Evolutionary conservation across 2,797 vertebrate genomes (phyloP), one percentile per base, ranked within the genome.

Genomic region (Rhinella marina): DNA sequence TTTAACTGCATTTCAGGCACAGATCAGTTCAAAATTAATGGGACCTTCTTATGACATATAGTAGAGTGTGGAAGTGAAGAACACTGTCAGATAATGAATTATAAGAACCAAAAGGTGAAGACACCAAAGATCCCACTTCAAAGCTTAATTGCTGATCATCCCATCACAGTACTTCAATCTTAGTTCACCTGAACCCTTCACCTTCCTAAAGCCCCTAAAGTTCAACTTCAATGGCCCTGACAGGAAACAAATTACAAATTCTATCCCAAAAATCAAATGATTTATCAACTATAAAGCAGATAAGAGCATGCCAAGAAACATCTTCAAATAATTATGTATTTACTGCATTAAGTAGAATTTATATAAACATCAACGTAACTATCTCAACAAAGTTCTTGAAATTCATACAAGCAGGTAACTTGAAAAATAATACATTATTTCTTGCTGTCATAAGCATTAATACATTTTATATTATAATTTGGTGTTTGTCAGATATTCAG

Each of bases 291-390:
- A 66, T 13, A 56, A 86, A n/a, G 16, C 7, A 72, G 84, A 89
- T 89, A 82, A 89, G 83, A 86, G 80, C 62, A n/a, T 86, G 50
- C 72, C 68, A n/a, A 23, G n/a, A 73, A 86, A 86, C 80, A 89
- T 78, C 88, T 70, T 82, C 61, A 83, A 56, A 52, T 79, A 82
- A 70, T 89, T 29, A 86, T 12, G 61, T 70, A 17, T 77, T 86
- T 84, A 59, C 72, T 79, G 59, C 17, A 70, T 54, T 73, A 19
- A 29, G 73, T 11, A 66, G 48, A 86, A 52, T 25, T 25, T n/a
- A 72, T 72, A 52, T 56, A 68, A 52, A 32, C 32, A 25, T 76
- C 41, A 78, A 54, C 17, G 9, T 66, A 17, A 23, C 57, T 52
- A 48, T 29, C 7, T 14, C 7, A 29, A 29, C 25, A 2, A 7